These are phyloP conservation scores for Tachyglossus aculeatus DNA, from an alignment of 2,797 vertebrate genomes.

Conservation along the genomic window DNA sequence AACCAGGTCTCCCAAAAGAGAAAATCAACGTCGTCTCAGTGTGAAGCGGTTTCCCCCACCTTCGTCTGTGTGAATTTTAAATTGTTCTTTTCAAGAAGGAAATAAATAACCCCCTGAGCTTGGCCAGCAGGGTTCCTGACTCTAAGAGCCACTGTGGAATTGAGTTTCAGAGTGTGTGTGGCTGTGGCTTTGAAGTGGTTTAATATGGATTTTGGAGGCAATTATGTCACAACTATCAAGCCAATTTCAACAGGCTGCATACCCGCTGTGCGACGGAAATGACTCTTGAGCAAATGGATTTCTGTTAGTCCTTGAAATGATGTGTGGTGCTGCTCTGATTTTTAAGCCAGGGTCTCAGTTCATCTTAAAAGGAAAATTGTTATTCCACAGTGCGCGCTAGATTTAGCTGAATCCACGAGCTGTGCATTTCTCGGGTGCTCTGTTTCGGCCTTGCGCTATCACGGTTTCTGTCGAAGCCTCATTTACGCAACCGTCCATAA, in stretches of 20 bases:
- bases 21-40: background rate
- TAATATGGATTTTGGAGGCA: constrained; percentile 50
- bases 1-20: background rate
- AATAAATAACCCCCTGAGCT: constrained; percentile 25
- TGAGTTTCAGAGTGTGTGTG: constrained; percentile 40
- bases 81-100: constrained; percentile 25
- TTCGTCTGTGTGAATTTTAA: background rate
- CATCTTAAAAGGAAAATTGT: constrained; percentile 12
- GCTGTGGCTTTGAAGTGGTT: constrained; percentile 53
- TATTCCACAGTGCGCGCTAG: background rate
- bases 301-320: constrained; percentile 41
- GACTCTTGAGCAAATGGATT: constrained; percentile 46
- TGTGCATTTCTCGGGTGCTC: background rate
- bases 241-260: constrained; percentile 34
- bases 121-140: constrained; percentile 37
- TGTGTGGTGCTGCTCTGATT: background rate
- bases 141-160: constrained; percentile 40
- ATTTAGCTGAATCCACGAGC: background rate
- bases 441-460: background rate
- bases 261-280: constrained; percentile 30
- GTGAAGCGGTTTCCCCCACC: background rate
- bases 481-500: background rate
- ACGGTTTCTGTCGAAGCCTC: no score
- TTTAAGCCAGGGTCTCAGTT: constrained; percentile 10
- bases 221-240: constrained; percentile 45